These are phyloP conservation scores for Symphodus melops DNA, from an alignment of 2,113 vertebrate species.

Conservation along the genomic window DNA sequence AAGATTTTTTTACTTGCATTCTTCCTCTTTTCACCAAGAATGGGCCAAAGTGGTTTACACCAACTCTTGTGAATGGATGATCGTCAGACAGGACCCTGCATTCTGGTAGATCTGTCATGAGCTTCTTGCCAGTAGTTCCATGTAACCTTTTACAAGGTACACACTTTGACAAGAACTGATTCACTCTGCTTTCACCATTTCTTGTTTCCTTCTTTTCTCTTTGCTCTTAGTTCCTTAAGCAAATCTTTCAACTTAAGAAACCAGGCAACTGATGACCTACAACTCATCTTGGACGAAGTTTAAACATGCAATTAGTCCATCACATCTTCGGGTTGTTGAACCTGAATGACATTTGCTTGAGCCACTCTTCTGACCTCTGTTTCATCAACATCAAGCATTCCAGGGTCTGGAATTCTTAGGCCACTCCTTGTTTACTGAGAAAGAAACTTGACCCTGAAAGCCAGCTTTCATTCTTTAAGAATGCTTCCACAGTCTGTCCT, in stretches of 20 bases:
- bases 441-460: background rate
- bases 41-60: no score
- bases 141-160: constrained; percentile 14
- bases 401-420: constrained; percentile 13
- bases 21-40: no score
- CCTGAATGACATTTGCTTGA: background rate
- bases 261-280: no score
- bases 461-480: constrained; percentile 6
- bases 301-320: background rate
- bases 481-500: constrained; percentile 11
- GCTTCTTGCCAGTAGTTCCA: constrained; percentile 18
- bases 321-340: background rate
- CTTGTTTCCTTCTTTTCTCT: background rate
- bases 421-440: background rate
- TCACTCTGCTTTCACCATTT: background rate
- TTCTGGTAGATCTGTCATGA: constrained; percentile 15
- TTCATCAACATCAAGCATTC: background rate
- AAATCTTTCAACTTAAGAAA: no score
- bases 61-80: background rate
- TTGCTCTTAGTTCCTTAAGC: background rate
- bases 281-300: no score
- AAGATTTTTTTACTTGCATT: no score
- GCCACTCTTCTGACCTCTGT: constrained; percentile 12
- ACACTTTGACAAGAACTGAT: constrained; percentile 16
- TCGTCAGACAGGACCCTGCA: constrained; percentile 12